Evolutionary conservation across 2,888 invertebrate genomes (phyloP).

Genomic region (Drosophila siamana): DNA sequence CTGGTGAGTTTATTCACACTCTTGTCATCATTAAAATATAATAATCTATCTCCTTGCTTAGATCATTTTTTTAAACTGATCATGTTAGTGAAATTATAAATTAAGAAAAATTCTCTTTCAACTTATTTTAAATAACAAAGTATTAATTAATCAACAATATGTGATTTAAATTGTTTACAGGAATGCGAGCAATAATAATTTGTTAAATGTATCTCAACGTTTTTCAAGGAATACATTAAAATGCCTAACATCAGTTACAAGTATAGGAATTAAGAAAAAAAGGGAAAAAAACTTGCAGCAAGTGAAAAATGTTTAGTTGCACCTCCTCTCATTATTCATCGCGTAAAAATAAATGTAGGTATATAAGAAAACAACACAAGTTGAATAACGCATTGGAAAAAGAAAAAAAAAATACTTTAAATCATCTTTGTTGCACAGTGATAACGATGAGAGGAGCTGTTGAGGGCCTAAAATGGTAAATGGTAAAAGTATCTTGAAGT

Average conservation of each 20-base stretch:
- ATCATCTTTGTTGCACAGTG: slow-evolving; percentile 51
- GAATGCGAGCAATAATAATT: neutral
- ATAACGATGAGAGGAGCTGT: slow-evolving; percentile 58
- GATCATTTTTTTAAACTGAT: no score
- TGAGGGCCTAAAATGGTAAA: slow-evolving; percentile 55
- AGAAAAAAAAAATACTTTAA: slow-evolving; percentile 33
- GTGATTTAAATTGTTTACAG: no score
- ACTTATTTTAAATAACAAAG: no score
- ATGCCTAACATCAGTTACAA: neutral
- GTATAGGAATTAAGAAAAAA: slow-evolving; percentile 7
- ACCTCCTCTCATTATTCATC: slow-evolving; percentile 51
- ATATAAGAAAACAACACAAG: slow-evolving; percentile 11
- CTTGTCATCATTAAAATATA: no score
- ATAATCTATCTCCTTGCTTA: no score
- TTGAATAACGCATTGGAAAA: neutral
- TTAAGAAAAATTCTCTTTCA: no score
- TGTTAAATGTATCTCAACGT: neutral
- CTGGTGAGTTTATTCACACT: no score
- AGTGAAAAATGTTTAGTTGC: slow-evolving; percentile 44
- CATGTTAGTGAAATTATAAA: no score
- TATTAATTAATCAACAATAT: no score
- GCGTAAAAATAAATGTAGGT: slow-evolving; percentile 10
- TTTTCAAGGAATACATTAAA: neutral
- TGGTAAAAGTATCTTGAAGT: slow-evolving; percentile 73
- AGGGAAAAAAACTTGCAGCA: neutral